These are phyloP conservation scores for Pseudococcus viburni DNA, from an alignment of 2,888 invertebrate genomes.

Conservation along the genomic window DNA sequence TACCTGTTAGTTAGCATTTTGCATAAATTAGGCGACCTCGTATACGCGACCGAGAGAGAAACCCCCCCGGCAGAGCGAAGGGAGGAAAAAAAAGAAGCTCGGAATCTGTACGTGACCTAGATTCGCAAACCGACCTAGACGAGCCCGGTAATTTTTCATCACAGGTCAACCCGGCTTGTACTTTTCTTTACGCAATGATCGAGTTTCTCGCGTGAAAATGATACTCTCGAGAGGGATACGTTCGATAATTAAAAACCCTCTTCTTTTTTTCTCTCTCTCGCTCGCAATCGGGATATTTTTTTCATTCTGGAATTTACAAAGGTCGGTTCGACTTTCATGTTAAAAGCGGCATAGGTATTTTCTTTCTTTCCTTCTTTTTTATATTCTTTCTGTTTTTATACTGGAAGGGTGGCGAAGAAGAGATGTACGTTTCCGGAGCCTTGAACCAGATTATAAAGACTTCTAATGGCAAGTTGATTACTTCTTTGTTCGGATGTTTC, in stretches of 20 bases:
- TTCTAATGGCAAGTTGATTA: no score
- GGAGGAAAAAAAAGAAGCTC: constrained; percentile 27
- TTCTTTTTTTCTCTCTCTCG: background rate
- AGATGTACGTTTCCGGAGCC: background rate
- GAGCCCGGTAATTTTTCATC: constrained; percentile 45
- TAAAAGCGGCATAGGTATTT: background rate
- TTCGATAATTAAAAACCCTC: constrained; percentile 39
- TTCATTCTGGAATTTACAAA: background rate
- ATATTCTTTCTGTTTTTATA: background rate
- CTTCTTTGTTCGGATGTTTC: no score
- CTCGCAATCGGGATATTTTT: background rate
- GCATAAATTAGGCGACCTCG: constrained; percentile 47
- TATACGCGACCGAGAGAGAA: background rate
- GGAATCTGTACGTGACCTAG: constrained; percentile 47
- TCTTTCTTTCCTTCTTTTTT: no score
- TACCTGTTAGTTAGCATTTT: constrained; percentile 52
- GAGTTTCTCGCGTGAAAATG: constrained; percentile 44
- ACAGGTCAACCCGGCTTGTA: constrained; percentile 19
- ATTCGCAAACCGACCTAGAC: constrained; percentile 47
- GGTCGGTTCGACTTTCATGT: background rate
- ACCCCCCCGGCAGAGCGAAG: background rate
- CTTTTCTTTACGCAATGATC: constrained; percentile 42
- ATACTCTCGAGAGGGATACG: constrained; percentile 27
- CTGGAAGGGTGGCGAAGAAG: background rate
- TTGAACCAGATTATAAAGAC: background rate